phyloP scores from a whole-genome alignment of 2,113 vertebrate genomes.

The Corythornis cristatus region DNA sequence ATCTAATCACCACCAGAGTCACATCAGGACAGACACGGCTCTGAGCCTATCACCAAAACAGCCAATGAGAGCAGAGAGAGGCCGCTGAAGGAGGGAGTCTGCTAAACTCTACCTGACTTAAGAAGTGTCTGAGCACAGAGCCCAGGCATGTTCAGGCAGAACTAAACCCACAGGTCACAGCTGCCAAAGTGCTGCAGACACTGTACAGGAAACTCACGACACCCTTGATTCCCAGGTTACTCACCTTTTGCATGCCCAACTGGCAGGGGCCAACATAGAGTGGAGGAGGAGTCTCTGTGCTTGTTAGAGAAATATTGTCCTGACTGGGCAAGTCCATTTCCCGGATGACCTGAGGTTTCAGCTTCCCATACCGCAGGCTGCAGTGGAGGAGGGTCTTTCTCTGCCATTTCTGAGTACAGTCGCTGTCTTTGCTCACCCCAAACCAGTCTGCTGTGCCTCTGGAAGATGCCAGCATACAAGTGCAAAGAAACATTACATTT shows the following conservation, averaged over 20 bases:
- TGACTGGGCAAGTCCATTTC: conserved; percentile 97
- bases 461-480: conserved; percentile 43
- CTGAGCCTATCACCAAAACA: not conserved
- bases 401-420: conserved; percentile 96
- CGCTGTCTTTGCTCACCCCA: conserved; percentile 93
- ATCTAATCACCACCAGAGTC: not conserved
- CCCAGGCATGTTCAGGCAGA: not conserved
- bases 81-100: not conserved
- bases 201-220: accelerated
- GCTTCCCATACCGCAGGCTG: conserved; percentile 94
- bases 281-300: conserved; percentile 94
- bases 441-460: conserved; percentile 99
- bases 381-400: conserved; percentile 97
- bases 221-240: not conserved
- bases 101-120: not conserved
- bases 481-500: not conserved
- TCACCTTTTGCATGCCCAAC: conserved; percentile 95
- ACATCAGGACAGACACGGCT: not conserved
- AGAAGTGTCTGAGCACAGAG: not conserved
- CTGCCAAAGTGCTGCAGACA: not conserved
- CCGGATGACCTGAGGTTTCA: conserved; percentile 94
- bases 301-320: conserved; percentile 95
- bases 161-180: not conserved
- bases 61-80: accelerated
- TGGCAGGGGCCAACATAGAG: conserved; percentile 91